Percentiles rank a stretch among this genome's conserved stretches.
These are phyloP conservation scores for Calephelis virginiensis DNA, from an alignment of 1,140 invertebrate species.

Conservation along the genomic window DNA sequence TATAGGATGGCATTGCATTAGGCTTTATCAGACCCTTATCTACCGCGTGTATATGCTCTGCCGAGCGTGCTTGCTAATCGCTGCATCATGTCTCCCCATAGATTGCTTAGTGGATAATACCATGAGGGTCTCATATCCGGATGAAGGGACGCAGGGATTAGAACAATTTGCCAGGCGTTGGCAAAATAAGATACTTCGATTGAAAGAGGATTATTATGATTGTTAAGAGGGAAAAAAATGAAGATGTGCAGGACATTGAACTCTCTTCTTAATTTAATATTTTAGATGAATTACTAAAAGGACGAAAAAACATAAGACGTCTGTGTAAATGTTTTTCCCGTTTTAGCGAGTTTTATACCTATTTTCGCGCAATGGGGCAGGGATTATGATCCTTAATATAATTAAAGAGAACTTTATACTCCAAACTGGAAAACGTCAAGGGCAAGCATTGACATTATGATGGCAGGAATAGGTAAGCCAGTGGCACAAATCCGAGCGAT, in stretches of 20 bases:
- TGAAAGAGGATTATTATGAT: constrained; percentile 19
- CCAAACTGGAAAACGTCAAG: too few species aligned
- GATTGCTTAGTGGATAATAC: constrained; percentile 54
- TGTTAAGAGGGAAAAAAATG: background rate
- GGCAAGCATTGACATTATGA: too few species aligned
- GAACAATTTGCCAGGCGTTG: constrained; percentile 58
- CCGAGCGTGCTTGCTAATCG: constrained; percentile 54
- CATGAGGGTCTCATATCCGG: constrained; percentile 57
- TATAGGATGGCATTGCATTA: constrained; percentile 43
- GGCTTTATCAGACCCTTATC: constrained; percentile 54
- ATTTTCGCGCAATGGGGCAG: too few species aligned
- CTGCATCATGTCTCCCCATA: constrained; percentile 50
- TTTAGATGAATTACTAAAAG: too few species aligned
- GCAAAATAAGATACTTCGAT: constrained; percentile 47
- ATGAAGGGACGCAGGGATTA: constrained; percentile 48
- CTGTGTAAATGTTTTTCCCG: too few species aligned
- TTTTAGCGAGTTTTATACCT: too few species aligned
- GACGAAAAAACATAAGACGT: too few species aligned
- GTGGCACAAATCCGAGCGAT: too few species aligned
- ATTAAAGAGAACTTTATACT: too few species aligned
- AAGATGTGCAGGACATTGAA: background rate
- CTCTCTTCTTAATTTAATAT: too few species aligned
- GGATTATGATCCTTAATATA: too few species aligned
- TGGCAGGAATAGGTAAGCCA: too few species aligned
- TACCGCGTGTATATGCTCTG: constrained; percentile 45